A percentile compares a stretch with the other conserved stretches of the same genome.
phyloP scores from a whole-genome alignment of 64 coral and sea anemone species.

The Pocillopora verrucosa region DNA sequence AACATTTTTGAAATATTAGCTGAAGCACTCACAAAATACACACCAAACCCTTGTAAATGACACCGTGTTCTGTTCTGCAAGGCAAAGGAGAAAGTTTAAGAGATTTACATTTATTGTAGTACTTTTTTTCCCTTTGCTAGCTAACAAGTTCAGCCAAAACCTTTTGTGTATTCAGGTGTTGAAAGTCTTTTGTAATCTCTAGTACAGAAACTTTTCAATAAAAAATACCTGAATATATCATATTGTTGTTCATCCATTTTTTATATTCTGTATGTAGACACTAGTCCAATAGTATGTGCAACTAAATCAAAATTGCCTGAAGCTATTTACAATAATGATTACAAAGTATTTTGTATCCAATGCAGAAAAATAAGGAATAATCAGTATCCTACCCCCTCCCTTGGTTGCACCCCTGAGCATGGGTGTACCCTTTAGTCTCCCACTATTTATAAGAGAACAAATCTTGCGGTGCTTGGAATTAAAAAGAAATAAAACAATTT shows the following conservation, averaged over 20 bases:
- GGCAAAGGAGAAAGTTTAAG: neutral
- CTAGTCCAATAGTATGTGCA: neutral
- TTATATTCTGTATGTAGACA: neutral
- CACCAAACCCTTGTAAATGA: conserved; percentile 45
- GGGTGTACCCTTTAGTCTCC: too few species aligned
- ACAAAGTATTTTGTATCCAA: too few species aligned
- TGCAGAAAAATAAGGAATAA: too few species aligned
- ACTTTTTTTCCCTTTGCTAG: neutral
- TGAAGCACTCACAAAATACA: conserved; percentile 32
- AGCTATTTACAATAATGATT: neutral
- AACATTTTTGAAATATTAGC: neutral
- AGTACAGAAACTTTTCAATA: too few species aligned
- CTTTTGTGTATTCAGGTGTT: too few species aligned
- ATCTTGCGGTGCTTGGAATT: neutral
- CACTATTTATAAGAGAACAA: too few species aligned
- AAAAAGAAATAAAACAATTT: neutral
- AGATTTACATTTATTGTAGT: neutral
- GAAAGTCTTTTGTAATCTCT: too few species aligned
- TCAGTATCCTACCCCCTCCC: too few species aligned
- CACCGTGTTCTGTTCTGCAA: conserved; percentile 42
- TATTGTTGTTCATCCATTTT: too few species aligned
- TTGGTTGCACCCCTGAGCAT: too few species aligned
- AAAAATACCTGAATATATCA: too few species aligned
- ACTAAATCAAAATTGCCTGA: neutral
- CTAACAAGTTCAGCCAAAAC: too few species aligned